Conservation (phyloP, 1,140 invertebrate genomes). For the Cyclargus thomasi region DNA sequence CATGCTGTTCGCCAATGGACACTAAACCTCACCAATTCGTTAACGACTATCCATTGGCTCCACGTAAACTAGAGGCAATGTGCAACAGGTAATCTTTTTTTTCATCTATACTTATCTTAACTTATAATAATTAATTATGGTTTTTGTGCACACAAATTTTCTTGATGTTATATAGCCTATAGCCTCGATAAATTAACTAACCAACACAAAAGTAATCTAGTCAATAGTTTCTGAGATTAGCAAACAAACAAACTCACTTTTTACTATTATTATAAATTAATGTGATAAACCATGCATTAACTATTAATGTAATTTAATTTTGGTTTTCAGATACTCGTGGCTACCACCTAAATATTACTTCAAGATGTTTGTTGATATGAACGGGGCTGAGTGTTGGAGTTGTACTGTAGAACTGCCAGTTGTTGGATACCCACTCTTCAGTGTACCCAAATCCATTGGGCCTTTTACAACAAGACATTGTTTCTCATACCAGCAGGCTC, state of each 20-base stretch:
- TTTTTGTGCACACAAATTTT: no score
- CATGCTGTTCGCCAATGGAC: constrained; percentile 42
- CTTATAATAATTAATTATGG: no score
- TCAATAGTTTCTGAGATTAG: no score
- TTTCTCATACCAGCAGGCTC: constrained; percentile 43
- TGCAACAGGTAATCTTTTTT: constrained; percentile 48
- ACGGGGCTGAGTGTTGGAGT: constrained; percentile 45
- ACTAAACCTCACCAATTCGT: constrained; percentile 22
- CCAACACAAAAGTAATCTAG: no score
- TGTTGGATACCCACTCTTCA: constrained; percentile 1
- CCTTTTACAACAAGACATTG: constrained; percentile 42
- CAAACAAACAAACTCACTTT: no score
- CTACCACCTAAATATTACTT: constrained; percentile 44
- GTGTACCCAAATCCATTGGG: constrained; percentile 36
- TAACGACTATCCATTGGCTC: constrained; percentile 41
- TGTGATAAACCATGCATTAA: no score
- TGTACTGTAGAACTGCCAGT: constrained; percentile 43
- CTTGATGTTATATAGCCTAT: no score
- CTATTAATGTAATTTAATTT: constrained; percentile 2
- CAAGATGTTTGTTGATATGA: constrained; percentile 39
- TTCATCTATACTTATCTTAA: no score
- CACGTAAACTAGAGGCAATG: constrained; percentile 57
- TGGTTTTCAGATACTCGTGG: constrained; percentile 53
- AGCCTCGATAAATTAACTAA: no score
- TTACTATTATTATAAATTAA: no score